Evolutionary conservation across 2,797 vertebrate genomes (phyloP).

Genomic region (Hydrophis major): DNA sequence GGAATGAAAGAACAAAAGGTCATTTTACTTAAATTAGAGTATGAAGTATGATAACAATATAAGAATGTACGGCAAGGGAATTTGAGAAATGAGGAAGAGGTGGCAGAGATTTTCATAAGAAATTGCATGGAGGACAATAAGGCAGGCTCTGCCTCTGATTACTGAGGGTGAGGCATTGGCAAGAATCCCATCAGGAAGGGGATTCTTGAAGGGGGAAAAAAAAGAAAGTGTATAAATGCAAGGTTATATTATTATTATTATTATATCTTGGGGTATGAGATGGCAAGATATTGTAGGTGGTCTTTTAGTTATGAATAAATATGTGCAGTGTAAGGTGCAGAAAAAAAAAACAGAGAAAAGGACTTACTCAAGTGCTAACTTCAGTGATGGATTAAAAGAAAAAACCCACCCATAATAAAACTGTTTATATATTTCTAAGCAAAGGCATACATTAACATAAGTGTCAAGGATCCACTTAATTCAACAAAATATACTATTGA

Average conservation of each 20-base stretch:
- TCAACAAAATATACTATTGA: constrained; percentile 11
- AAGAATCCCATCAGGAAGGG: not conserved
- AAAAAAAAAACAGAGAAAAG: not conserved
- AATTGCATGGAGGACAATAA: not conserved
- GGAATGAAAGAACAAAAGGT: not conserved
- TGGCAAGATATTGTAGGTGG: not conserved
- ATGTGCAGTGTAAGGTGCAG: not conserved
- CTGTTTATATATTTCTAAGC: not conserved
- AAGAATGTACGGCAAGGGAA: not conserved
- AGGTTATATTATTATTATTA: too few relatives aligned
- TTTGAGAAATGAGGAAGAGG: not conserved
- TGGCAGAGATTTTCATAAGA: not conserved
- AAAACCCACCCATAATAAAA: not conserved
- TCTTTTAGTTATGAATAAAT: not conserved
- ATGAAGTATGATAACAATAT: not conserved
- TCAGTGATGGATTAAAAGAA: not conserved
- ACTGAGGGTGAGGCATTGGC: not conserved
- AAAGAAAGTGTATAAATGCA: not conserved
- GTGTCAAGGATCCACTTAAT: constrained; percentile 16
- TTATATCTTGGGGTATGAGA: not conserved
- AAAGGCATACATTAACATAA: not conserved
- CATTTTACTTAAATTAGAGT: not conserved
- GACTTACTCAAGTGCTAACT: not conserved
- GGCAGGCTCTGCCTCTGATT: not conserved
- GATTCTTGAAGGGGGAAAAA: not conserved